phyloP scores from a whole-genome alignment of 1,140 invertebrate species.

The Lutraria rhynchaena region DNA sequence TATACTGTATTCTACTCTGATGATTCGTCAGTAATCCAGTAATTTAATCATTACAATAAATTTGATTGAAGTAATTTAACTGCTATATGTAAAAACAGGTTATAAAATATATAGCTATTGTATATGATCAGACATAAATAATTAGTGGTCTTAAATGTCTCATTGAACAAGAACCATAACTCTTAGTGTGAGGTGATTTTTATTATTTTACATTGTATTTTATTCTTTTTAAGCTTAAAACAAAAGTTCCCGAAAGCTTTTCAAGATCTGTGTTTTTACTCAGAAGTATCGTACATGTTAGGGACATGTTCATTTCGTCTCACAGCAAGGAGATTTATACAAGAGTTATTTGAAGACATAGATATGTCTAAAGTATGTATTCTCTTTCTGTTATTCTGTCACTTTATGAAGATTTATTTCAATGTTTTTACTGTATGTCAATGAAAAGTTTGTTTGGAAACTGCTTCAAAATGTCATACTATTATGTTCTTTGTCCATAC shows the following conservation, averaged over 20 bases:
- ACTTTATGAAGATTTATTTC: neutral
- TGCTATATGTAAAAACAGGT: too few relatives aligned
- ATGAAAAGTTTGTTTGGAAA: neutral
- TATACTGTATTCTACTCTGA: too few relatives aligned
- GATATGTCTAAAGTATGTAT: constrained; percentile 87
- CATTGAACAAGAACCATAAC: too few relatives aligned
- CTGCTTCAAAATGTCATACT: neutral
- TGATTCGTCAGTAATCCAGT: too few relatives aligned
- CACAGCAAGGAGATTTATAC: constrained; percentile 92
- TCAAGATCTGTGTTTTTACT: constrained; percentile 95
- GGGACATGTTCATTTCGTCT: constrained; percentile 91
- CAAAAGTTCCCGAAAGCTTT: constrained; percentile 92
- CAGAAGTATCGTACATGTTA: constrained; percentile 92
- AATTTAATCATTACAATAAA: too few relatives aligned
- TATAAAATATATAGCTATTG: too few relatives aligned
- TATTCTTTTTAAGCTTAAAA: constrained; percentile 86
- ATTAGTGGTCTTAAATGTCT: too few relatives aligned
- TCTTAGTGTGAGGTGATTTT: too few relatives aligned
- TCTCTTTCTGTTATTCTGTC: neutral
- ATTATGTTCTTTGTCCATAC: neutral
- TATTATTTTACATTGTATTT: too few relatives aligned
- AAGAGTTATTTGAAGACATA: constrained; percentile 96
- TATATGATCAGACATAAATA: too few relatives aligned
- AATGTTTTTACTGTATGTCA: neutral
- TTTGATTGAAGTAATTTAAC: too few relatives aligned